These are phyloP conservation scores for Diplazon laetatorius DNA, from an alignment of 2,888 invertebrate genomes.

Conservation along the genomic window DNA sequence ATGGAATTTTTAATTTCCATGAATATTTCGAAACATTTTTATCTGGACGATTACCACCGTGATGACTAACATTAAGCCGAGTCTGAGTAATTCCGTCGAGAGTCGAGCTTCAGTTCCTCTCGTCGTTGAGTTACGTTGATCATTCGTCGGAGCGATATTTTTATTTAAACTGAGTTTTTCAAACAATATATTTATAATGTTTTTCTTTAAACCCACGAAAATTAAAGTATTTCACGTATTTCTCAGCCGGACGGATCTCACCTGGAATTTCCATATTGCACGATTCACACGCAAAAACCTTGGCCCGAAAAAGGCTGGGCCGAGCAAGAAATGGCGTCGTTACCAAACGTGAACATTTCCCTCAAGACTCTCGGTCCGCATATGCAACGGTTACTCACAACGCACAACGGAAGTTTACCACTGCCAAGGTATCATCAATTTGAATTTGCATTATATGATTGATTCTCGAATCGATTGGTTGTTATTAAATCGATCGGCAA, in stretches of 20 bases:
- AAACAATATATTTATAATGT: neutral
- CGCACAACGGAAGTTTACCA: constrained; percentile 91
- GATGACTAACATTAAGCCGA: constrained; percentile 78
- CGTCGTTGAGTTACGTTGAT: constrained; percentile 73
- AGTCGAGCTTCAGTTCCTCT: constrained; percentile 77
- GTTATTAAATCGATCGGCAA: neutral
- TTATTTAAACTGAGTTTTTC: constrained; percentile 53
- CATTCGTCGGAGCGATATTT: constrained; percentile 72
- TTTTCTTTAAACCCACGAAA: neutral
- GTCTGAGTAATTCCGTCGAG: constrained; percentile 74
- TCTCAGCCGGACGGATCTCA: constrained; percentile 79
- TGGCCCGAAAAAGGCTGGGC: constrained; percentile 88
- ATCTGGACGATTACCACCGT: constrained; percentile 31
- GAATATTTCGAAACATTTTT: neutral
- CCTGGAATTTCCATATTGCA: constrained; percentile 86
- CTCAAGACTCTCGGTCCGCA: constrained; percentile 87
- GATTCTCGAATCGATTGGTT: neutral
- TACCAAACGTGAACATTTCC: constrained; percentile 85
- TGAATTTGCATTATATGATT: no score
- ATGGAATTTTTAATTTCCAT: neutral
- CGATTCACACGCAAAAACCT: constrained; percentile 86
- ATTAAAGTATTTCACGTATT: neutral
- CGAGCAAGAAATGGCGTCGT: constrained; percentile 87
- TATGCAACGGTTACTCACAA: constrained; percentile 87
- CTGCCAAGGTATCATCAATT: constrained; percentile 86